phyloP scores from a whole-genome alignment of 2,797 vertebrate genomes.

The Triplophysa bombifrons region DNA sequence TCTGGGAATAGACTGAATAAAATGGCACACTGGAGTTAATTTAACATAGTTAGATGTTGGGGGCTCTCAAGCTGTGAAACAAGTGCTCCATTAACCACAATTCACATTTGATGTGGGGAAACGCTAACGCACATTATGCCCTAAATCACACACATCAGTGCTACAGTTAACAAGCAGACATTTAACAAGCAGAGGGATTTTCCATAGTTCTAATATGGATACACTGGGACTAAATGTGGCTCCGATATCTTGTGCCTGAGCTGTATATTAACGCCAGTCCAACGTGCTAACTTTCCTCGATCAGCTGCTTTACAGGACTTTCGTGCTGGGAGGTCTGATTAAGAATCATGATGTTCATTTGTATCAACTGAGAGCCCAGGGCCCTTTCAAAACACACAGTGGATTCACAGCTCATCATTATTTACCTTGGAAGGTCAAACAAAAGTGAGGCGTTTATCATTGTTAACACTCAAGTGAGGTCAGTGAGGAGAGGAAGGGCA shows the following conservation, averaged over 20 bases:
- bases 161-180: constrained; percentile 36
- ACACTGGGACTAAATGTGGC: constrained; percentile 9
- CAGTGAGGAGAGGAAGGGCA: constrained; percentile 14
- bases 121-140: constrained; percentile 12
- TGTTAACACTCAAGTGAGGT: constrained; percentile 18
- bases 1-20: constrained; percentile 21
- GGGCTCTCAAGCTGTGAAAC: constrained; percentile 51
- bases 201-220: constrained; percentile 26
- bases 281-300: neutral
- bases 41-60: constrained; percentile 29
- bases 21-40: constrained; percentile 5
- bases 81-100: constrained; percentile 54
- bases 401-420: constrained; percentile 31
- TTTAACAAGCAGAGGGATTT: constrained; percentile 11
- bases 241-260: constrained; percentile 4
- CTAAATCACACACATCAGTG: constrained; percentile 32
- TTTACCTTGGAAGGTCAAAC: constrained; percentile 24
- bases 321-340: constrained; percentile 39
- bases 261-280: constrained; percentile 10
- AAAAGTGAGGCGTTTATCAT: constrained; percentile 10
- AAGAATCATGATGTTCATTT: constrained; percentile 38
- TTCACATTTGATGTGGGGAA: constrained; percentile 44
- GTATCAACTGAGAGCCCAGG: constrained; percentile 13
- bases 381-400: constrained; percentile 32
- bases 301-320: constrained; percentile 22